phyloP scores from a whole-genome alignment of 2,113 vertebrate genomes.

The Gopherus evgoodei region DNA sequence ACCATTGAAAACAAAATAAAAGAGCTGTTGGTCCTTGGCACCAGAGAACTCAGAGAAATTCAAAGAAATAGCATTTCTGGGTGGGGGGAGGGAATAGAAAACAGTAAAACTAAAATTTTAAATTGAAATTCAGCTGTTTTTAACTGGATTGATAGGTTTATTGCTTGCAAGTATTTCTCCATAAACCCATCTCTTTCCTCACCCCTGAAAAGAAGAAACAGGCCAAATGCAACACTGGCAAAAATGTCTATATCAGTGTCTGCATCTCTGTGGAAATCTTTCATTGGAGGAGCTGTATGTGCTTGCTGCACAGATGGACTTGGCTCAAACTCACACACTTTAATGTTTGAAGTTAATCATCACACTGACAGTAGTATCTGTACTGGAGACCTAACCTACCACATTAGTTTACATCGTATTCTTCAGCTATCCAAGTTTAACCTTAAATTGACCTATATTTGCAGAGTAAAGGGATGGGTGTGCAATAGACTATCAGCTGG shows the following conservation, averaged over 20 bases:
- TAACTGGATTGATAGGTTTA: neutral
- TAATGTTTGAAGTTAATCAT: slow-evolving; percentile 22
- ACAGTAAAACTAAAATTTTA: neutral
- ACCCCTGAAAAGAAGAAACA: neutral
- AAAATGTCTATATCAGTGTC: neutral
- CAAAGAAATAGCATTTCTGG: neutral
- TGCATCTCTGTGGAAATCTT: neutral
- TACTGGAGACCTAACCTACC: neutral
- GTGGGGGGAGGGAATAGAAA: neutral
- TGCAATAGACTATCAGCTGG: slow-evolving; percentile 1
- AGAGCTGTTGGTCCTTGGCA: neutral
- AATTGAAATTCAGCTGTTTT: neutral
- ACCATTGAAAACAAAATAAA: neutral
- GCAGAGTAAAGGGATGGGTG: neutral
- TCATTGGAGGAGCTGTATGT: neutral
- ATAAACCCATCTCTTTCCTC: neutral
- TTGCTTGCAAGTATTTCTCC: slow-evolving; percentile 22
- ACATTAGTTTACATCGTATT: neutral
- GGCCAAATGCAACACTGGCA: neutral
- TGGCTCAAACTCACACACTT: neutral
- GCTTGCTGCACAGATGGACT: neutral
- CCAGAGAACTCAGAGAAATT: neutral
- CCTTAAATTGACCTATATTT: neutral
- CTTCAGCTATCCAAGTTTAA: neutral
- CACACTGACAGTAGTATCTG: neutral